A percentile compares a stretch with the other conserved stretches of the same genome.
Conservation (phyloP, 2,113 vertebrate species). For the Paratilapia polleni region DNA sequence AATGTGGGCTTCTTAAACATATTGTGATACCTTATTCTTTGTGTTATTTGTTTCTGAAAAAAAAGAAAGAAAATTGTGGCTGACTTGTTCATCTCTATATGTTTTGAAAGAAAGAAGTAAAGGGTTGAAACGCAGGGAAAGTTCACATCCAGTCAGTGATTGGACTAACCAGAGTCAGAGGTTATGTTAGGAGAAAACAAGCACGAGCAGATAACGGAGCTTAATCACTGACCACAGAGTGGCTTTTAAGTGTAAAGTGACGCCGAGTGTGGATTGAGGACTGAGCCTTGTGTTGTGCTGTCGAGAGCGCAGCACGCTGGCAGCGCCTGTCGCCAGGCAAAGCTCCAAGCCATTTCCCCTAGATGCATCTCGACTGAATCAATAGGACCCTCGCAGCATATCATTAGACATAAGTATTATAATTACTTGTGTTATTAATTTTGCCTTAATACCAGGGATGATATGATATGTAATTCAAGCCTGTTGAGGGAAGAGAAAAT, state of each 20-base stretch:
- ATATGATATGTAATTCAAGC: constrained; percentile 79
- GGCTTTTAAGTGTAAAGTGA: constrained; percentile 39
- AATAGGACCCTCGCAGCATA: constrained; percentile 75
- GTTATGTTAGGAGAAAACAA: constrained; percentile 5
- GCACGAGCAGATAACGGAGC: constrained; percentile 14
- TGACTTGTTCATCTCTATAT: neutral
- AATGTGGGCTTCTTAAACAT: neutral
- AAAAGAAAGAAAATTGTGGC: no score
- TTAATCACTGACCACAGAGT: constrained; percentile 25
- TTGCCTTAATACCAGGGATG: constrained; percentile 79
- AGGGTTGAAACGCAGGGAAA: neutral
- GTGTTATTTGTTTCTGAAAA: neutral
- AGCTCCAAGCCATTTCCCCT: constrained; percentile 62
- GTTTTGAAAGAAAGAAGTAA: neutral
- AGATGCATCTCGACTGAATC: constrained; percentile 73
- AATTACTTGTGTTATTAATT: constrained; percentile 84
- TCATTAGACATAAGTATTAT: constrained; percentile 81
- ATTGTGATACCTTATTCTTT: neutral
- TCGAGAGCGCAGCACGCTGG: constrained; percentile 32
- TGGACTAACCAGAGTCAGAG: neutral
- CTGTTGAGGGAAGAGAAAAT: constrained; percentile 76
- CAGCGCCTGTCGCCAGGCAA: constrained; percentile 66
- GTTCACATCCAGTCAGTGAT: constrained; percentile 23
- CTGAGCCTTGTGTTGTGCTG: constrained; percentile 22
- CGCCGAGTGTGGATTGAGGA: constrained; percentile 3